Base-by-base conservation (phyloP, 2,113 vertebrate genomes). In the Microtus oregoni region DNA sequence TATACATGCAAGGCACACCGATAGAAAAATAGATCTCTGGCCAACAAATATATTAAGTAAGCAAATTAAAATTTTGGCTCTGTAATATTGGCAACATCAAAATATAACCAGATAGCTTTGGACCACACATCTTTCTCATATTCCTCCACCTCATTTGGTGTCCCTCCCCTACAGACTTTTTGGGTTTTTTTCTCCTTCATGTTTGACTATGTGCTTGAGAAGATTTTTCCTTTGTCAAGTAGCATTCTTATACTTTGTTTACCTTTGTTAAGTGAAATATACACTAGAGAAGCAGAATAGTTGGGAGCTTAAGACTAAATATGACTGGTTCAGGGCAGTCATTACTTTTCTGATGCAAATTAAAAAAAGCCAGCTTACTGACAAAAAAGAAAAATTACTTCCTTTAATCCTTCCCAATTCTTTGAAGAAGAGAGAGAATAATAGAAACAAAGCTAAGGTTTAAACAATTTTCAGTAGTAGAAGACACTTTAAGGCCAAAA, bases 1-100 rank as follows among this genome's bases (percentile, higher is more conserved):
- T 98, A 98, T 98, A 94, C 97, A 97, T 90, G 97, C 98, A 98
- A 98, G 98, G 98, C 98, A 99, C 98, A 94, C 98, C 98, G 65
- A 98, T 95, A 94, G 90, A 98, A 98, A 98, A 97, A 98, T 98
- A 98, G 97, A 98, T 97, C 32, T 97, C 98, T 96, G 96, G 97
- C 98, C 47, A 86, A 97, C 96, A 97, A 97, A 97, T 15, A 97
- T 96, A 96, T 61, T 70, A 90, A 96, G 92, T 91, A 76, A 97
- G 96, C 86, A 97, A 97, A 97, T 98, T 95, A 96, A 97, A 98
- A 95, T 92, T 93, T 98, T 98, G 96, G 97, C 96, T 97, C 97
- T 97, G 72, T 20, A 67, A 90, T 77, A 97, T 97, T 97, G 98
- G 98, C 97, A 98, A 98, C 97, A 97, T 35, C 91, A 95, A 96